These are phyloP conservation scores for Aporophyla lueneburgensis DNA, from an alignment of 2,888 invertebrate genomes.

Conservation along the genomic window DNA sequence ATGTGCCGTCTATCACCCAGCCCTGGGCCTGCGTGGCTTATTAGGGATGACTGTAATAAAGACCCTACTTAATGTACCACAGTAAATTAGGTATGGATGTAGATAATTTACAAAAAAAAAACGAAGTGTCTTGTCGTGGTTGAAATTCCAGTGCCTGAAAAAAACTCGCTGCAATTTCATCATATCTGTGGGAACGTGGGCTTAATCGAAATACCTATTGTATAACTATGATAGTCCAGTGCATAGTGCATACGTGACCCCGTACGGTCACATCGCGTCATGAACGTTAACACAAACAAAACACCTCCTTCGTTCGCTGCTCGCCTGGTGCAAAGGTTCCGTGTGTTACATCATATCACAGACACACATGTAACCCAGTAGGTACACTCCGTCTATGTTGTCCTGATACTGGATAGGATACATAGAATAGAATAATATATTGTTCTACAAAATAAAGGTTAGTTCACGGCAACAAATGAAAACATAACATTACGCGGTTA, in stretches of 20 bases:
- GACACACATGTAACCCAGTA: conserved; percentile 6
- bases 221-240: not conserved
- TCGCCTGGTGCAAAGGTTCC: conserved; percentile 60
- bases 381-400: not conserved
- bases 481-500: not conserved
- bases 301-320: conserved; percentile 31
- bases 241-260: not conserved
- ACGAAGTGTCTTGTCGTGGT: no score
- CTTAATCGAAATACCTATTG: no score
- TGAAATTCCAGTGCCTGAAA: no score
- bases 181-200: no score
- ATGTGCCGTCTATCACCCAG: no score
- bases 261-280: conserved; percentile 6
- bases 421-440: not conserved
- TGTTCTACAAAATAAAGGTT: not conserved
- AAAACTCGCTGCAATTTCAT: no score
- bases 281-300: conserved; percentile 39
- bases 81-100: no score
- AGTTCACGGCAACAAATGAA: not conserved
- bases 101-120: no score
- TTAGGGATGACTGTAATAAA: no score
- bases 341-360: conserved; percentile 48
- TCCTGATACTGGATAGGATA: not conserved
- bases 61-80: no score
- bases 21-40: no score